A percentile compares a stretch with the other conserved stretches of the same genome.
Evolutionary conservation across 2,888 invertebrate genomes (phyloP).

Genomic region (Autographa gamma): DNA sequence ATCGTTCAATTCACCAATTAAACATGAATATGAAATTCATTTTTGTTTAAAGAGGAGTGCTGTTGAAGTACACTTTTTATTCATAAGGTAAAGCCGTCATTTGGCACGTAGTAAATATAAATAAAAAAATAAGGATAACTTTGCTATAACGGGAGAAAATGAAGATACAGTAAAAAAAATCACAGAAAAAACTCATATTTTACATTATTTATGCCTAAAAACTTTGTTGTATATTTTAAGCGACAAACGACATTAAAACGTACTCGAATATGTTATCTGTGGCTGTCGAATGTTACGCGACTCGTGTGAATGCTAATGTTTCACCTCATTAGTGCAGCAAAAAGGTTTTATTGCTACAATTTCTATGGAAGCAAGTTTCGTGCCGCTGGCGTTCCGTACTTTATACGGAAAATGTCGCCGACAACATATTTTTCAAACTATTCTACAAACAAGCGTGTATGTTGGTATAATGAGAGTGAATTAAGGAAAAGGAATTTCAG

Average conservation of each 20-base stretch:
- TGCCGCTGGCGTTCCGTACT: not conserved
- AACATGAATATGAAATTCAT: not conserved
- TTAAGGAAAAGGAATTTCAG: constrained; percentile 1
- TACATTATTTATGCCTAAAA: not conserved
- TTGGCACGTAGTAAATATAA: no score
- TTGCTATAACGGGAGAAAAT: no score
- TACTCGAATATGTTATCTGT: constrained; percentile 13
- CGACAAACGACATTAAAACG: constrained; percentile 10
- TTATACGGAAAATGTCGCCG: constrained; percentile 10
- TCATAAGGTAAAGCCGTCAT: no score
- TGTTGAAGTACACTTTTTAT: not conserved
- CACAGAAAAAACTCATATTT: not conserved
- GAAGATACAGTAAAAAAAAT: not conserved
- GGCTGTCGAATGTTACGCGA: constrained; percentile 37
- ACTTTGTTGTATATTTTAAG: not conserved
- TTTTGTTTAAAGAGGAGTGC: not conserved
- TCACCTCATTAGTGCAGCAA: constrained; percentile 46
- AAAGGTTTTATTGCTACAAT: constrained; percentile 32
- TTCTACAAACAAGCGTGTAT: constrained; percentile 2
- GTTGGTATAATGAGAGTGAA: not conserved
- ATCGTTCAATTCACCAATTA: not conserved
- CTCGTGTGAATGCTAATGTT: constrained; percentile 48
- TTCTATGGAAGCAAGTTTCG: constrained; percentile 10
- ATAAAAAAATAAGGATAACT: no score
- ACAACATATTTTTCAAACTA: constrained; percentile 1